Percentiles rank a stretch among this genome's conserved stretches.
These are phyloP conservation scores for Drosophila subquinaria DNA, from an alignment of 2,888 invertebrate genomes.

Conservation along the genomic window DNA sequence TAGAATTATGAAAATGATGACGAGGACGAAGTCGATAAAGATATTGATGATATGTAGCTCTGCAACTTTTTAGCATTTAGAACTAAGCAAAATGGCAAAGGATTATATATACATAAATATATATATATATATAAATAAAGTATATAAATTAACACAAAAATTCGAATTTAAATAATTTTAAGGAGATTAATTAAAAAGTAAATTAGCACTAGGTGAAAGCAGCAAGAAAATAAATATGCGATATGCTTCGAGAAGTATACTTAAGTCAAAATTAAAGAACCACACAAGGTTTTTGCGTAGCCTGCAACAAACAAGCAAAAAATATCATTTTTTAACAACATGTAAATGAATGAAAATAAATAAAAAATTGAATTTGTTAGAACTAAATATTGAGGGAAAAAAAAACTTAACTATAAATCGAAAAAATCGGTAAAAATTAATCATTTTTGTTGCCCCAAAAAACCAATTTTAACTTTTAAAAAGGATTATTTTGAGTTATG, in stretches of 20 bases:
- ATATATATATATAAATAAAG: slow-evolving; percentile 49
- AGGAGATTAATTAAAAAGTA: slow-evolving; percentile 65
- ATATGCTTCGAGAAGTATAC: slow-evolving; percentile 68
- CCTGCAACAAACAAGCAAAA: slow-evolving; percentile 59
- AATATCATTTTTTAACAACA: slow-evolving; percentile 77
- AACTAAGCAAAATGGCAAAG: slow-evolving; percentile 67
- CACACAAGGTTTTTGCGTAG: slow-evolving; percentile 70
- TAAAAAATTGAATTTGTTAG: slow-evolving; percentile 72
- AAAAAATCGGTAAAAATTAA: slow-evolving; percentile 27
- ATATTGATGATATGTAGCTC: slow-evolving; percentile 58
- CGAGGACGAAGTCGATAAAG: slow-evolving; percentile 18
- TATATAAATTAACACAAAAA: slow-evolving; percentile 84
- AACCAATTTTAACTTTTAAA: slow-evolving; percentile 9
- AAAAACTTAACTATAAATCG: slow-evolving; percentile 29
- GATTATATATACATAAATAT: slow-evolving; percentile 55
- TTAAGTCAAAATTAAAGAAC: slow-evolving; percentile 60
- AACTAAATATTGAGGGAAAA: slow-evolving; percentile 49
- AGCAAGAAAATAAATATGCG: slow-evolving; percentile 69
- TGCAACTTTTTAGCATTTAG: slow-evolving; percentile 78
- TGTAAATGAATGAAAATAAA: slow-evolving; percentile 61
- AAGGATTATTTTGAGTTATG: slow-evolving; percentile 36
- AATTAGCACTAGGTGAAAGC: slow-evolving; percentile 69
- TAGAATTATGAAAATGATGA: slow-evolving; percentile 42
- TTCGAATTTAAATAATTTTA: slow-evolving; percentile 85
- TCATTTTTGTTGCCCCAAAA: slow-evolving; percentile 50